Evolutionary conservation across 1,140 invertebrate genomes (phyloP), one percentile per base, ranked within the genome.

Genomic region (Formica exsecta): DNA sequence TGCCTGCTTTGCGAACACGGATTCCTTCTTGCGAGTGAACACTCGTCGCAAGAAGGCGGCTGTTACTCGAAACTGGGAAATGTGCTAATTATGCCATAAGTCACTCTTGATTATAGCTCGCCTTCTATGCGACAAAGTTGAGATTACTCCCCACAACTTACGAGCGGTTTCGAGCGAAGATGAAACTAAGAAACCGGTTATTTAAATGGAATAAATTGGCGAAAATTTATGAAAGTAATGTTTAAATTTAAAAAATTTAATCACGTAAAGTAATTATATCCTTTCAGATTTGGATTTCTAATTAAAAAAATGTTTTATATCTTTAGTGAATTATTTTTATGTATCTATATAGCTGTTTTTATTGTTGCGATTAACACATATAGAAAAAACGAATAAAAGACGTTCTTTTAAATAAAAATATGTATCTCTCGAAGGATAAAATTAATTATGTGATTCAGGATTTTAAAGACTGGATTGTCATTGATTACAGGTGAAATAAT

Each of bases 31-130:
- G 75, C 41, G 25, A 65, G 61, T 16, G 61, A 13, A 29, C 74
- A 29, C 74, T 38, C 57, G 57, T 76, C 38, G 75, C 29, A 64
- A 79, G 75, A 51, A 77, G 19, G 13, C 32, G 4, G 41, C 29
- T 29, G 41, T 79, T 79, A 79, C 41, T 11, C 29, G n/a, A 32
- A 48, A 68, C 62, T 19, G 41, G 62, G 76, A 51, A 79, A 66
- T 68, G 62, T 79, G 76, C 76, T 79, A 79, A 79, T 79, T 79
- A 79, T 68, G 13, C 76, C 61, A 51, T 79, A 79, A 66, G 41
- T 66, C 76, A 66, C 41, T 19, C 76, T 38, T 66, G 62, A 68
- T 79, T 79, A 79, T 79, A 79, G 62, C 62, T 79, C n/a, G 29
- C 76, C 29, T 54, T 29, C 8, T 66, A 79, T 22, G 44, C 44